A percentile compares a stretch with the other conserved stretches of the same genome.
phyloP scores from a whole-genome alignment of 2,113 vertebrate species.

The Zosterops japonicus region DNA sequence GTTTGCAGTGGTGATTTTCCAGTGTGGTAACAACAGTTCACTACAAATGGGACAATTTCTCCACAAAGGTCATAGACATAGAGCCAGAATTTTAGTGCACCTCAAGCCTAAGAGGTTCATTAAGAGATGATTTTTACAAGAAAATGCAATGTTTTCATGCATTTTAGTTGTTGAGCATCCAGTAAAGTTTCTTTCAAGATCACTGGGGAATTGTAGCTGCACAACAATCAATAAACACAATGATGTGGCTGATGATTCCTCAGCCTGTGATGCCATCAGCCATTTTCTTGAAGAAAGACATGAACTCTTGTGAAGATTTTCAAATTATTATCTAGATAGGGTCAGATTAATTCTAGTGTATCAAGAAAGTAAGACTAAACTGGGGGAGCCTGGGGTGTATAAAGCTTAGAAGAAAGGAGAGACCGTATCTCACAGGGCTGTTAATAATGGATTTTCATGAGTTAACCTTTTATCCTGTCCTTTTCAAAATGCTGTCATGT shows the following conservation, averaged over 20 bases:
- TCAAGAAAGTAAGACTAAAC: not conserved
- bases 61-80: not conserved
- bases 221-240: not conserved
- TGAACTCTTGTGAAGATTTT: not conserved
- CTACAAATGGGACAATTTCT: not conserved
- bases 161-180: not conserved
- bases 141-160: not conserved
- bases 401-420: not conserved
- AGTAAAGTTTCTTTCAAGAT: not conserved
- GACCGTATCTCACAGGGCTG: not conserved
- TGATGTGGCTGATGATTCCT: not conserved
- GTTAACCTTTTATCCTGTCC: slow-evolving; percentile 8
- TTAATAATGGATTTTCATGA: slow-evolving; percentile 1
- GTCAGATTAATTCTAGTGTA: not conserved
- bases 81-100: not conserved
- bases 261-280: not conserved
- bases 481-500: slow-evolving; percentile 3
- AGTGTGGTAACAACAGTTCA: not conserved
- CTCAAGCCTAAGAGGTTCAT: not conserved
- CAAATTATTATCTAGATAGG: not conserved
- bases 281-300: not conserved
- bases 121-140: not conserved
- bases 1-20: not conserved
- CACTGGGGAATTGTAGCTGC: not conserved
- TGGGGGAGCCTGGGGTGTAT: not conserved